phyloP scores from a whole-genome alignment of 2,797 vertebrate genomes.

The Esox lucius region DNA sequence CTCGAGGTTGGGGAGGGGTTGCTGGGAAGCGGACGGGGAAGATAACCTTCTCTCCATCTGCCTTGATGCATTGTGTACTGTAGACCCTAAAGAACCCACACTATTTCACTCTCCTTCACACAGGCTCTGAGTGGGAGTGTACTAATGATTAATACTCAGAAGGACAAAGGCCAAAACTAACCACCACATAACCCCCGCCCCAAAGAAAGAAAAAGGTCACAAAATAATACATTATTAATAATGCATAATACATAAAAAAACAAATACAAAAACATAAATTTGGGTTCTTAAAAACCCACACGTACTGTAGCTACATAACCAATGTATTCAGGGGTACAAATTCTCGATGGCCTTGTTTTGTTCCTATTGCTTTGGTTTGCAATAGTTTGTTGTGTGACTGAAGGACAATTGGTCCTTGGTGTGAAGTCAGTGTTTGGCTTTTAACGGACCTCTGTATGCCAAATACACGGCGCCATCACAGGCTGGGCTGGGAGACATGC shows the following conservation, averaged over 20 bases:
- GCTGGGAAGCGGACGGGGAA: background rate
- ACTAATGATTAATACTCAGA: conserved; percentile 35
- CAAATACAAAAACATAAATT: background rate
- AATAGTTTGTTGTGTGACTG: conserved; percentile 57
- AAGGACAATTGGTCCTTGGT: conserved; percentile 79
- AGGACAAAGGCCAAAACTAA: background rate
- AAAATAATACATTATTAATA: conserved; percentile 14
- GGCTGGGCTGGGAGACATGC: conserved; percentile 42
- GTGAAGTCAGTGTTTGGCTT: conserved; percentile 79
- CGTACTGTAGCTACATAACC: conserved; percentile 8
- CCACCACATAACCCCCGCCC: too few species aligned
- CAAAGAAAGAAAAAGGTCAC: background rate
- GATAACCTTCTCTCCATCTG: conserved; percentile 29
- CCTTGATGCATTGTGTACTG: conserved; percentile 33
- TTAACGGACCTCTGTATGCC: conserved; percentile 74
- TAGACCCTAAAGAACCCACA: conserved; percentile 31
- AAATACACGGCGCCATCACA: conserved; percentile 66
- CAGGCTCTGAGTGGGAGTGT: conserved; percentile 28
- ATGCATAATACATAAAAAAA: conserved; percentile 5
- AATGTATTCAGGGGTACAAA: conserved; percentile 14
- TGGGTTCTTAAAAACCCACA: conserved; percentile 1
- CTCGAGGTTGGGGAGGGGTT: background rate
- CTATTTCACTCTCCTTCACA: conserved; percentile 1
- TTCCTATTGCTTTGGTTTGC: conserved; percentile 51
- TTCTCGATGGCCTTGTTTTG: conserved; percentile 65